A percentile compares a stretch with the other conserved stretches of the same genome.
Evolutionary conservation across 2,113 vertebrate species (phyloP).

Genomic region (Geococcyx californianus): DNA sequence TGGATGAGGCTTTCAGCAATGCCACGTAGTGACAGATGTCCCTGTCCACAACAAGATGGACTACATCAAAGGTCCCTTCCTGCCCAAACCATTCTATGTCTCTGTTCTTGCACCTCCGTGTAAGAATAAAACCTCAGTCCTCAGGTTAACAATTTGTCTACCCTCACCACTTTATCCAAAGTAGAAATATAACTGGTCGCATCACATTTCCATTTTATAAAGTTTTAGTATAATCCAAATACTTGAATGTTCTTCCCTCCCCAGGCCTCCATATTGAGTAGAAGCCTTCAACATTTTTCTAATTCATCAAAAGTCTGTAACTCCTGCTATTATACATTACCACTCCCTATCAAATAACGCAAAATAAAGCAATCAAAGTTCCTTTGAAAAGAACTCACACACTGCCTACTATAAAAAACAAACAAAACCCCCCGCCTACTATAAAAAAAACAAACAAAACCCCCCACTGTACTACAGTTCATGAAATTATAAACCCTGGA

Average conservation of each 20-base stretch:
- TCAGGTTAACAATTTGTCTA: background rate
- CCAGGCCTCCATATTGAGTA: background rate
- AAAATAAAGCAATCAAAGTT: background rate
- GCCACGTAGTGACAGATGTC: rapidly evolving
- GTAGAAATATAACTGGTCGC: background rate
- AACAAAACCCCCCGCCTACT: background rate
- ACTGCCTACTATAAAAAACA: background rate
- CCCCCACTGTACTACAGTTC: background rate
- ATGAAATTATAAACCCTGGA: background rate
- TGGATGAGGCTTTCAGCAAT: background rate
- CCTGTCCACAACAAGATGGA: rapidly evolving
- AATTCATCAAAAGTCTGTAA: background rate
- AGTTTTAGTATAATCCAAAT: background rate
- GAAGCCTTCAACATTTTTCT: background rate
- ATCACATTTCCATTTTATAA: background rate
- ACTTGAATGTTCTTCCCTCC: background rate
- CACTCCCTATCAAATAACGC: background rate
- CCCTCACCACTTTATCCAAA: background rate
- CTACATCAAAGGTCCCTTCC: background rate
- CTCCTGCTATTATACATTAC: background rate
- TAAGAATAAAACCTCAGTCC: background rate
- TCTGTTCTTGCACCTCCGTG: no score
- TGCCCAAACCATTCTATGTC: background rate
- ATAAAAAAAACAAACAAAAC: background rate
- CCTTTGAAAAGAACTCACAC: background rate